Conservation (phyloP, 2,888 invertebrate genomes). For the Chymomyza fuscimana region DNA sequence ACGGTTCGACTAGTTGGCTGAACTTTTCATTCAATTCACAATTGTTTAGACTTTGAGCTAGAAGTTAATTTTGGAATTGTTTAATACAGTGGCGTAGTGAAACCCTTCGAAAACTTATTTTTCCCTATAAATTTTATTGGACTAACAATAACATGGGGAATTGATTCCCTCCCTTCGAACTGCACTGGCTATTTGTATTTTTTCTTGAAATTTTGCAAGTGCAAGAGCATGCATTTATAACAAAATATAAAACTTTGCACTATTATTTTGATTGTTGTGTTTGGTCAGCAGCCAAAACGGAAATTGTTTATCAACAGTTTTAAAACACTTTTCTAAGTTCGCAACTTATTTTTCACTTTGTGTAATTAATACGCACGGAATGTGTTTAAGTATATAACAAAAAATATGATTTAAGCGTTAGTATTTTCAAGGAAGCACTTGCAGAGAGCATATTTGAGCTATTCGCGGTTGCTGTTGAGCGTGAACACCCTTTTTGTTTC, state of each 20-base stretch:
- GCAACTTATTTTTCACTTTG: slow-evolving; percentile 8
- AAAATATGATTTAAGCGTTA: slow-evolving; percentile 65
- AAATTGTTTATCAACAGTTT: slow-evolving; percentile 23
- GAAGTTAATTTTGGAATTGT: not conserved
- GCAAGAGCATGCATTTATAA: slow-evolving; percentile 11
- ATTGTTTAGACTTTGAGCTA: slow-evolving; percentile 1
- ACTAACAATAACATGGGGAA: no score
- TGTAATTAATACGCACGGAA: slow-evolving; percentile 57
- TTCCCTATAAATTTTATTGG: no score
- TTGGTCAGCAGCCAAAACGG: not conserved
- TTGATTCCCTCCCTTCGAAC: no score
- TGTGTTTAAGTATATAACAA: slow-evolving; percentile 1
- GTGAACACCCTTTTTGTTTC: no score
- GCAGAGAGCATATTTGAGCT: not conserved
- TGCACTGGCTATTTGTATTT: not conserved
- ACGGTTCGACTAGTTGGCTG: not conserved
- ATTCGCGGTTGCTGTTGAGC: no score
- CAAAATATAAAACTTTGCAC: slow-evolving; percentile 14
- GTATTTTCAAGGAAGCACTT: slow-evolving; percentile 35
- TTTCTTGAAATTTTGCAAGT: slow-evolving; percentile 32
- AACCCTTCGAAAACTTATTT: not conserved
- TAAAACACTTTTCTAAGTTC: not conserved
- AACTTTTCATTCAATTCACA: not conserved
- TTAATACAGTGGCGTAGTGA: slow-evolving; percentile 7
- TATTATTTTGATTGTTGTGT: not conserved